A percentile compares a stretch with the other conserved stretches of the same genome.
phyloP scores from a whole-genome alignment of 2,797 vertebrate species.

The Sebastes miniatus region DNA sequence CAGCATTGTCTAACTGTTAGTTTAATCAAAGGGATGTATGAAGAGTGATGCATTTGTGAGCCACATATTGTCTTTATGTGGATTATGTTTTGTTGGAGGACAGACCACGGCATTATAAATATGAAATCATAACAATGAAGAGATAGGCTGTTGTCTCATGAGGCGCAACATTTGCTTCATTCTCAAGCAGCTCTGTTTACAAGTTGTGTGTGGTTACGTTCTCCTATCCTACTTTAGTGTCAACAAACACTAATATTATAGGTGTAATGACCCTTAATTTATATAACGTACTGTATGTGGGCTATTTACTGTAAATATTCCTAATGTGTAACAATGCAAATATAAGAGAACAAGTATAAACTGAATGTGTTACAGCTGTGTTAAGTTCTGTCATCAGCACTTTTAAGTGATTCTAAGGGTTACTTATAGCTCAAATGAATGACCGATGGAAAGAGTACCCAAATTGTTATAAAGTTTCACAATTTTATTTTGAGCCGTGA shows the following conservation, averaged over 20 bases:
- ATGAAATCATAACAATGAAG: constrained; percentile 32
- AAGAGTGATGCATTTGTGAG: constrained; percentile 11
- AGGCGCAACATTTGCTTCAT: constrained; percentile 40
- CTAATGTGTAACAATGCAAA: constrained; percentile 55
- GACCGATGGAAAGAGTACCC: neutral
- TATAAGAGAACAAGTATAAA: constrained; percentile 36
- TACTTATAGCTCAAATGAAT: constrained; percentile 18
- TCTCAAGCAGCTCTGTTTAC: constrained; percentile 61
- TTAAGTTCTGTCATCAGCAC: constrained; percentile 52
- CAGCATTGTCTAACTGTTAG: constrained; percentile 52
- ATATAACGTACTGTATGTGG: constrained; percentile 58
- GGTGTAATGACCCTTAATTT: constrained; percentile 61
- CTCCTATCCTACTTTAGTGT: constrained; percentile 44
- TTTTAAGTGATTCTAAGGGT: constrained; percentile 52
- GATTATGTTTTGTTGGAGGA: constrained; percentile 6
- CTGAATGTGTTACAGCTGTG: constrained; percentile 41
- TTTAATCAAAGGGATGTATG: constrained; percentile 47
- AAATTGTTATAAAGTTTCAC: constrained; percentile 21
- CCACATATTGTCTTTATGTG: constrained; percentile 41
- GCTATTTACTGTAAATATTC: constrained; percentile 67
- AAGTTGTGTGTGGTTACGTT: constrained; percentile 42
- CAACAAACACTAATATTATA: constrained; percentile 50
- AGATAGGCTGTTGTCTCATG: constrained; percentile 25
- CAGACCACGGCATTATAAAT: constrained; percentile 34
- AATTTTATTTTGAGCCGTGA: constrained; percentile 36